phyloP scores from a whole-genome alignment of 35 echinoderm and acorn worm genomes.

The Holothuria glaberrima region DNA sequence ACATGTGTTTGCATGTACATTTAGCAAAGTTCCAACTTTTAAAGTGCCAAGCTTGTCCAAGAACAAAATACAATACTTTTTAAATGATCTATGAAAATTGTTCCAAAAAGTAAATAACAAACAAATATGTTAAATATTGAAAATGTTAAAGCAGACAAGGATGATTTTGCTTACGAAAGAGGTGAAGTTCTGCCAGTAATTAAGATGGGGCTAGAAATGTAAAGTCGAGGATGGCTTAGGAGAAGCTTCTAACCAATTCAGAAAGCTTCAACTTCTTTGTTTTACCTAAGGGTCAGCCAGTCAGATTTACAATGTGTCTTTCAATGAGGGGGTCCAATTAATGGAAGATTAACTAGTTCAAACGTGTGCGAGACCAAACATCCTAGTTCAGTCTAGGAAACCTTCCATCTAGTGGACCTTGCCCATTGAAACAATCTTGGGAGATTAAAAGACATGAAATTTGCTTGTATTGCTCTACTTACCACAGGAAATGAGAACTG shows the following conservation, averaged over 20 bases:
- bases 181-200: not conserved
- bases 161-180: no score
- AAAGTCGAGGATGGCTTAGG: not conserved
- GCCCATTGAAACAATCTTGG: no score
- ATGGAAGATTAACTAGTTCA: not conserved
- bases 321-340: not conserved
- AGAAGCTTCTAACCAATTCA: not conserved
- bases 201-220: not conserved
- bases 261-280: not conserved
- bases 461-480: not conserved
- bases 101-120: no score
- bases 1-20: not conserved
- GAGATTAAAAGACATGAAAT: not conserved
- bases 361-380: not conserved
- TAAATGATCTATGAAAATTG: no score
- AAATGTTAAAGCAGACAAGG: no score
- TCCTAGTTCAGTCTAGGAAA: no score
- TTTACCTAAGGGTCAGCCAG: not conserved
- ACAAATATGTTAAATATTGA: no score
- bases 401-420: no score
- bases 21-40: not conserved
- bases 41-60: not conserved
- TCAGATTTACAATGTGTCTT: not conserved
- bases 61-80: not conserved
- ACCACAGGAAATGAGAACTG: constrained; percentile 16